Base-by-base conservation (phyloP, 1,140 invertebrate species). In the Limonius californicus region DNA sequence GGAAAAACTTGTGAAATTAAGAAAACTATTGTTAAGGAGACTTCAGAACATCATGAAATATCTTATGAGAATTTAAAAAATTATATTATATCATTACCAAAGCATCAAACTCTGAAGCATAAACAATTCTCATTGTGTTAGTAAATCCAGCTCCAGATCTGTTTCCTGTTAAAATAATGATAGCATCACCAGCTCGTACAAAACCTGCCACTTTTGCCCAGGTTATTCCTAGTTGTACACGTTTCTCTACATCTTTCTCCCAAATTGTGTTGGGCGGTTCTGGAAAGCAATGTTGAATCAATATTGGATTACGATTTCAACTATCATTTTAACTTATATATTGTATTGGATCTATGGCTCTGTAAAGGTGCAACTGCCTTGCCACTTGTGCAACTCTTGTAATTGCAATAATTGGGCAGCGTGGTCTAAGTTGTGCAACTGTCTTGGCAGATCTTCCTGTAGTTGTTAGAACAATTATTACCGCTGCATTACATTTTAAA, bases 391-490 rank as follows among this genome's bases (percentile, higher is more conserved):
- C 80, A 65, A 87, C 83, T 66, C 92, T 78, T 0, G 92, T 94
- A 4, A 96, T 83, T 4, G 89, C 87, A 61, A 96, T 83, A 42
- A 96, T 89, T 0, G 93, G 92, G 74, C 92, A 93, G 45, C 88
- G 78, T 1, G 93, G 92, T 59, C 87, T 80, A 75, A 91, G 95
- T 64, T 89, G 90, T 1, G 92, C 85, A 35, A 94, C 81, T 23
- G 91, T 72, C 70, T 87, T 84, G 1, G 90, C 89, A 1, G 88
- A 87, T 57, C 84, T 83, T 54, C 94, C 94, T 1, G 89, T 89
- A 0, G 90, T 92, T 20, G 94, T 95, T 12, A 94, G 82, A 19
- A 92, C 86, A 43, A 96, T 86, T 59, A 96, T 95, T 1, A 90
- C 91, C 2, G 86, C 83, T 0, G 93, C 92, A 70, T 88, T 82